phyloP scores from a whole-genome alignment of 1,140 invertebrate species.

The Pseudomyrmex sp. region DNA sequence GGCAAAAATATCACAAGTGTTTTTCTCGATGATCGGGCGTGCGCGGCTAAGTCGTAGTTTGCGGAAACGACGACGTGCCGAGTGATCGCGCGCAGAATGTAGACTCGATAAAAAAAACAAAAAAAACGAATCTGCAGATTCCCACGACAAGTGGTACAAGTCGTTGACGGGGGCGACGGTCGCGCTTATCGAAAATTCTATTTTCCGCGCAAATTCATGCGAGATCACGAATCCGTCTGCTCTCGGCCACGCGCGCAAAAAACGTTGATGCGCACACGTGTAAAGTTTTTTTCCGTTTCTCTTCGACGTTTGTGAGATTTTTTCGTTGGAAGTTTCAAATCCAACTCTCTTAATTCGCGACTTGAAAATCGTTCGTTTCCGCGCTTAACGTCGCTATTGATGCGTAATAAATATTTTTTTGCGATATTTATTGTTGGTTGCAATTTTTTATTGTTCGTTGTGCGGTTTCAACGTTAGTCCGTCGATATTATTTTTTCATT shows the following conservation, averaged over 20 bases:
- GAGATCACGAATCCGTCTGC: constrained; percentile 12
- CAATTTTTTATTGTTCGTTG: background rate
- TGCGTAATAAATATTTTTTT: background rate
- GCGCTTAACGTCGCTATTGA: too few relatives aligned
- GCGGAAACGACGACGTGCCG: constrained; percentile 50
- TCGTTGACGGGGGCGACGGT: constrained; percentile 65
- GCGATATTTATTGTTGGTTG: background rate
- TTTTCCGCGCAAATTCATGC: constrained; percentile 49
- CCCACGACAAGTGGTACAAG: constrained; percentile 57
- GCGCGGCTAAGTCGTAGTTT: constrained; percentile 43
- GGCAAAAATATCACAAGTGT: constrained; percentile 40
- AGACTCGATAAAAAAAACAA: constrained; percentile 43
- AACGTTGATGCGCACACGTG: background rate
- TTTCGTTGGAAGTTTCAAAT: background rate
- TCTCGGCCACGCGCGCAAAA: background rate
- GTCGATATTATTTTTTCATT: background rate
- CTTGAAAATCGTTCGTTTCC: background rate
- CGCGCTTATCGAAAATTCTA: constrained; percentile 69
- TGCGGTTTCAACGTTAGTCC: too few relatives aligned
- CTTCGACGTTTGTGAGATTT: constrained; percentile 27
- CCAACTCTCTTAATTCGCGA: background rate
- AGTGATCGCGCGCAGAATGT: constrained; percentile 44
- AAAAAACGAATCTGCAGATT: constrained; percentile 51
- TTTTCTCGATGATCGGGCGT: constrained; percentile 31
- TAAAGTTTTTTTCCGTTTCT: constrained; percentile 9